Conservation (phyloP, 2,888 invertebrate species). For the Cephonodes hylas region DNA sequence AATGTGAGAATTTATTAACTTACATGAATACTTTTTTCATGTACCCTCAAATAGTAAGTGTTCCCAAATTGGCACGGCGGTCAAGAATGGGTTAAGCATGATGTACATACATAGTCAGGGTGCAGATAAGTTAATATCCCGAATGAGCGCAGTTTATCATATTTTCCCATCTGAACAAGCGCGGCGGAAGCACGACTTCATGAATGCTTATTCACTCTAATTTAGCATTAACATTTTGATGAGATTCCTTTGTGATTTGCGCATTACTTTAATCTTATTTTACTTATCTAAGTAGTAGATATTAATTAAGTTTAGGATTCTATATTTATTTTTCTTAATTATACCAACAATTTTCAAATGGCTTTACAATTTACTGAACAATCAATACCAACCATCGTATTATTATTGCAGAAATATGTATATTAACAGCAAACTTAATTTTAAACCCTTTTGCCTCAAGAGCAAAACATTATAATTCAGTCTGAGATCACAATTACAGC, state of each 20-base stretch:
- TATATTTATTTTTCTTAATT: too few relatives aligned
- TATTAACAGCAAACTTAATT: not conserved
- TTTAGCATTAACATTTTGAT: conserved; percentile 35
- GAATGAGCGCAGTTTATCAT: conserved; percentile 15
- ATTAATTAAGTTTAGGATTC: too few relatives aligned
- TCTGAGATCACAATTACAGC: not conserved
- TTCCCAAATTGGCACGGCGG: too few relatives aligned
- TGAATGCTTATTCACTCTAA: conserved; percentile 34
- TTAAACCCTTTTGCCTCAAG: not conserved
- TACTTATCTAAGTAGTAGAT: not conserved
- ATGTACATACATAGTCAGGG: conserved; percentile 16
- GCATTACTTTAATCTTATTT: not conserved
- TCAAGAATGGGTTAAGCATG: too few relatives aligned
- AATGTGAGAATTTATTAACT: too few relatives aligned
- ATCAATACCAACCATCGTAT: too few relatives aligned
- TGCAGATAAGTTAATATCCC: conserved; percentile 13
- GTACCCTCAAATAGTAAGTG: too few relatives aligned
- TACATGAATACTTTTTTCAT: too few relatives aligned
- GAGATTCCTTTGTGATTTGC: conserved; percentile 21
- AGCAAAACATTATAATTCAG: not conserved
- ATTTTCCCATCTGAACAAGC: conserved; percentile 29
- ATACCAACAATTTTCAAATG: too few relatives aligned
- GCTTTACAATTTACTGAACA: too few relatives aligned
- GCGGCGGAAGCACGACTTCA: conserved; percentile 23
- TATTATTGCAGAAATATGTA: not conserved